Percentiles rank a stretch among this genome's conserved stretches.
Evolutionary conservation across 2,797 vertebrate species (phyloP).

Genomic region (Chaetodon trifasciatus): DNA sequence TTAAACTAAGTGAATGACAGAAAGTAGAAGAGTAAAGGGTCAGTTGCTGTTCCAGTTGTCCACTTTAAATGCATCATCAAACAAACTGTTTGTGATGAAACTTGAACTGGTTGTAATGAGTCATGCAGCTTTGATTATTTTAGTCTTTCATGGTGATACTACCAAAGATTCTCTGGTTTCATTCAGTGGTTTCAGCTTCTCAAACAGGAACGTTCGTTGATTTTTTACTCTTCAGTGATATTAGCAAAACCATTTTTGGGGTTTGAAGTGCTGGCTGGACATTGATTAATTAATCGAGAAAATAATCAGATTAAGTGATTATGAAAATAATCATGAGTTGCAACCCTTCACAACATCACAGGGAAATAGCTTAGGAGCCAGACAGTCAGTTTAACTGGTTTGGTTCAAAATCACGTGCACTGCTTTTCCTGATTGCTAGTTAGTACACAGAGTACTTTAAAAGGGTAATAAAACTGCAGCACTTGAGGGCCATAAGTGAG

Average conservation of each 20-base stretch:
- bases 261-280: background rate
- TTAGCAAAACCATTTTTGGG: background rate
- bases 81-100: background rate
- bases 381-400: slow-evolving; percentile 3
- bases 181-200: slow-evolving; percentile 1
- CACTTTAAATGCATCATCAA: background rate
- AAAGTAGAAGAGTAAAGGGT: background rate
- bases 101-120: background rate
- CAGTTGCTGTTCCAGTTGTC: background rate
- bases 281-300: background rate
- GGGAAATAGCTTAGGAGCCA: background rate
- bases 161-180: background rate
- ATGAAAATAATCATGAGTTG: background rate
- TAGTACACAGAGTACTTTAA: slow-evolving; percentile 21
- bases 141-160: background rate
- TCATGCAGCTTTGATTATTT: background rate
- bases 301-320: background rate
- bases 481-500: slow-evolving; percentile 36
- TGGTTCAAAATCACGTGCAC: background rate
- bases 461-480: slow-evolving; percentile 28
- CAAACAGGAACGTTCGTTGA: background rate
- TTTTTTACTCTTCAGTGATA: background rate
- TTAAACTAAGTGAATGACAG: slow-evolving; percentile 1
- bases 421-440: slow-evolving; percentile 7
- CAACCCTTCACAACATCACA: background rate